Evolutionary conservation across 1,140 invertebrate species (phyloP).

Genomic region (Drosophila chauvacae): DNA sequence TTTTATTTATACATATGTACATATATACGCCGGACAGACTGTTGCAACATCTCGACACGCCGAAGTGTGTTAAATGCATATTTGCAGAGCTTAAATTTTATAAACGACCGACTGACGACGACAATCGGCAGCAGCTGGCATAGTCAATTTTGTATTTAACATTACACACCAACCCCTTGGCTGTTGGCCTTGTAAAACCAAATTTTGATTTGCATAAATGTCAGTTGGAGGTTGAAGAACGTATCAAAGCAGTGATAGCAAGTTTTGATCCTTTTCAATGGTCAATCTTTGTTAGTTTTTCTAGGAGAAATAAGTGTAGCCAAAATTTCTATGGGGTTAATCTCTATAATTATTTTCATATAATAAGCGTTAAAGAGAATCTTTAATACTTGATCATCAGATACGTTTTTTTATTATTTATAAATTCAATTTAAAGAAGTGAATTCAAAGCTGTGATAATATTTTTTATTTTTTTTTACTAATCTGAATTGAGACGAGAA

Average conservation of each 20-base stretch:
- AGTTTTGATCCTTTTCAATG: neutral
- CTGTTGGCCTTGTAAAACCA: constrained; percentile 51
- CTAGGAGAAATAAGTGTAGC: neutral
- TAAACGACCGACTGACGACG: constrained; percentile 46
- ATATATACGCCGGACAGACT: constrained; percentile 13
- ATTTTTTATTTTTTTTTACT: too few relatives aligned
- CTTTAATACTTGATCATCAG: too few relatives aligned
- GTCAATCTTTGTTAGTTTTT: neutral
- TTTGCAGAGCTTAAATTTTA: constrained; percentile 67
- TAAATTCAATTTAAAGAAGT: too few relatives aligned
- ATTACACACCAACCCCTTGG: constrained; percentile 22
- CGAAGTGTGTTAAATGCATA: constrained; percentile 68
- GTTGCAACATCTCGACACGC: constrained; percentile 50
- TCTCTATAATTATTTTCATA: too few relatives aligned
- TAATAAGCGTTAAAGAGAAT: too few relatives aligned
- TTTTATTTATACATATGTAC: constrained; percentile 59
- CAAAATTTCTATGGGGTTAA: too few relatives aligned
- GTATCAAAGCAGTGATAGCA: constrained; percentile 18
- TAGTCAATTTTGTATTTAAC: constrained; percentile 49
- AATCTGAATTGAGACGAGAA: too few relatives aligned
- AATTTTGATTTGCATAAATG: constrained; percentile 70
- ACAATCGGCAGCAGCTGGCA: constrained; percentile 60
- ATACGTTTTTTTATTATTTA: too few relatives aligned
- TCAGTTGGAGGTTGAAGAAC: constrained; percentile 27
- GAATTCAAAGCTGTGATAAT: too few relatives aligned